phyloP scores from a whole-genome alignment of 2,797 vertebrate genomes.

The Lacerta agilis region DNA sequence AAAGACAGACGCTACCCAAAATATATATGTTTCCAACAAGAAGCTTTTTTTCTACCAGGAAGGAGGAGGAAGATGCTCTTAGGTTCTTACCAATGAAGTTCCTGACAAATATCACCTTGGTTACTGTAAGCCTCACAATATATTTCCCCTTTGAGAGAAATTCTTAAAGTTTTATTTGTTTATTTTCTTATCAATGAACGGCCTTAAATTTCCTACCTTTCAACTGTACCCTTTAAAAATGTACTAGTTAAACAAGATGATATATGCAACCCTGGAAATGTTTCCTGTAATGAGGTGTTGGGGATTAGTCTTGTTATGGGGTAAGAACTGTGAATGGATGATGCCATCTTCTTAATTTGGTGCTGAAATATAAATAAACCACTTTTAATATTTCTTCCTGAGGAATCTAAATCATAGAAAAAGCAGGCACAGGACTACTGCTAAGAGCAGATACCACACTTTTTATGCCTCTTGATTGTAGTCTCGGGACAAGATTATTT shows the following conservation, averaged over 20 bases:
- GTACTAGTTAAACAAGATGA: conserved; percentile 81
- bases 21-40: conserved; percentile 20
- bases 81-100: neutral
- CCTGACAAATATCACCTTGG: conserved; percentile 68
- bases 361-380: conserved; percentile 84
- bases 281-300: conserved; percentile 81
- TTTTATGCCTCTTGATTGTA: conserved; percentile 53
- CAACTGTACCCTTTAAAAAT: conserved; percentile 79
- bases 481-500: conserved; percentile 5
- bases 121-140: conserved; percentile 70
- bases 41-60: conserved; percentile 20
- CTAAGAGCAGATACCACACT: conserved; percentile 43
- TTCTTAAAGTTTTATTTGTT: conserved; percentile 75
- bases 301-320: conserved; percentile 78
- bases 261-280: conserved; percentile 79
- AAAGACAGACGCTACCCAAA: neutral
- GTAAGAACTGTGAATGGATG: conserved; percentile 84
- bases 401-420: conserved; percentile 75
- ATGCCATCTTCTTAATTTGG: conserved; percentile 82
- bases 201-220: conserved; percentile 79
- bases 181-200: conserved; percentile 78
- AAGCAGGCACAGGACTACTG: conserved; percentile 73
- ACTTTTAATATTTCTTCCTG: conserved; percentile 75
- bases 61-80: conserved; percentile 50
- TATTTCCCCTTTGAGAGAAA: conserved; percentile 70